These are phyloP conservation scores for Ctenopoma kingsleyae DNA, from an alignment of 2,797 vertebrate species.

Conservation along the genomic window DNA sequence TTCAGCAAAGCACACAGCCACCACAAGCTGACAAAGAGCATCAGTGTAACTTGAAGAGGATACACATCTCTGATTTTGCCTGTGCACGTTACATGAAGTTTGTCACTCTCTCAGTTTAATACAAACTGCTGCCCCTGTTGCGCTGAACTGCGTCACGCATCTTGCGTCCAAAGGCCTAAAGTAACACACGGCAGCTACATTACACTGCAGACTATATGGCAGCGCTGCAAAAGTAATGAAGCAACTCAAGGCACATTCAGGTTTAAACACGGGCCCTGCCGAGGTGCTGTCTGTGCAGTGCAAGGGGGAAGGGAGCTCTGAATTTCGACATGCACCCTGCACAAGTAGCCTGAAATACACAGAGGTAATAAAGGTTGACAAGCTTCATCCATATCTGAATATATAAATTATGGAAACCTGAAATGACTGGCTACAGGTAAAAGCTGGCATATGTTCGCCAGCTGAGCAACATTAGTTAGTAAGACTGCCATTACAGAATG, in stretches of 20 bases:
- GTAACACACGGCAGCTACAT: neutral
- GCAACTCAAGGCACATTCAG: neutral
- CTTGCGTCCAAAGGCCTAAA: neutral
- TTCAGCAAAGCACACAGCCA: neutral
- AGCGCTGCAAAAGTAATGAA: slow-evolving; percentile 1
- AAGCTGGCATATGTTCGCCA: neutral
- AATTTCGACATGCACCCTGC: slow-evolving; percentile 6
- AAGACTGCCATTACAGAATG: slow-evolving; percentile 39
- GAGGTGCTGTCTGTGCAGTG: slow-evolving; percentile 1
- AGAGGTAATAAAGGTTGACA: neutral
- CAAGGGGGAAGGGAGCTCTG: slow-evolving; percentile 18
- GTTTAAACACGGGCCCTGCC: slow-evolving; percentile 10
- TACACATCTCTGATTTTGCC: too few species aligned
- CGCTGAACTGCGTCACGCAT: neutral
- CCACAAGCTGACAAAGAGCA: too few species aligned
- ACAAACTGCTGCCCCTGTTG: neutral
- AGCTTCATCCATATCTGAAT: slow-evolving; percentile 2
- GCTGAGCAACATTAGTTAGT: slow-evolving; percentile 24
- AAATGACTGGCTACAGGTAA: neutral
- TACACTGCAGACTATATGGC: neutral
- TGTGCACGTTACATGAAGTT: too few species aligned
- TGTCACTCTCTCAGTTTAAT: neutral
- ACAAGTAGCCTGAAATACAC: neutral
- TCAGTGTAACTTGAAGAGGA: too few species aligned
- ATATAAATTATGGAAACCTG: neutral